Evolutionary conservation across 2,113 vertebrate species (phyloP).

Genomic region (Caranx ignobilis): DNA sequence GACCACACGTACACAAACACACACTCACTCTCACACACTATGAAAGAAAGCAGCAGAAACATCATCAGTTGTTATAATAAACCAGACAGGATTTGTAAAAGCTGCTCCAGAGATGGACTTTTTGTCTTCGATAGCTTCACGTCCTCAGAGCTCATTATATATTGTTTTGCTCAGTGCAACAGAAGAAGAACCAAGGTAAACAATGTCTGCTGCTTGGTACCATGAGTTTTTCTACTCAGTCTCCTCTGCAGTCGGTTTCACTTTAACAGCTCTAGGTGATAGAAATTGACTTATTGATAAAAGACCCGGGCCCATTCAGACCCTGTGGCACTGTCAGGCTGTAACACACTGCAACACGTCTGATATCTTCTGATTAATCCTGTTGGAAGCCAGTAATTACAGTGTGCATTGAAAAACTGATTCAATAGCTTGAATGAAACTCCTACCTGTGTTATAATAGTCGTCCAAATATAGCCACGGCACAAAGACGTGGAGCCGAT

Average conservation of each 20-base stretch:
- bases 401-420: neutral
- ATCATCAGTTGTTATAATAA: too few species aligned
- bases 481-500: too few species aligned
- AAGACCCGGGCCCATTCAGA: neutral
- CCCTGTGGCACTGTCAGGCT: neutral
- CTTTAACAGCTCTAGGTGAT: neutral
- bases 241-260: too few species aligned
- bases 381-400: slow-evolving; percentile 6
- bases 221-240: too few species aligned
- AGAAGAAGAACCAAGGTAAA: neutral
- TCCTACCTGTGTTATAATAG: slow-evolving; percentile 3
- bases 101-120: too few species aligned
- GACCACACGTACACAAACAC: too few species aligned
- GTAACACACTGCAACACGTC: neutral
- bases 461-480: too few species aligned
- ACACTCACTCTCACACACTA: too few species aligned
- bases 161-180: neutral
- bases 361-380: neutral
- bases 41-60: too few species aligned
- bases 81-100: too few species aligned
- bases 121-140: too few species aligned
- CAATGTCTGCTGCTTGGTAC: neutral
- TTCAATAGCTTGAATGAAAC: slow-evolving; percentile 18
- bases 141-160: too few species aligned
- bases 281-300: neutral